phyloP scores from a whole-genome alignment of 1,140 invertebrate genomes.

The Antheraea mylitta region DNA sequence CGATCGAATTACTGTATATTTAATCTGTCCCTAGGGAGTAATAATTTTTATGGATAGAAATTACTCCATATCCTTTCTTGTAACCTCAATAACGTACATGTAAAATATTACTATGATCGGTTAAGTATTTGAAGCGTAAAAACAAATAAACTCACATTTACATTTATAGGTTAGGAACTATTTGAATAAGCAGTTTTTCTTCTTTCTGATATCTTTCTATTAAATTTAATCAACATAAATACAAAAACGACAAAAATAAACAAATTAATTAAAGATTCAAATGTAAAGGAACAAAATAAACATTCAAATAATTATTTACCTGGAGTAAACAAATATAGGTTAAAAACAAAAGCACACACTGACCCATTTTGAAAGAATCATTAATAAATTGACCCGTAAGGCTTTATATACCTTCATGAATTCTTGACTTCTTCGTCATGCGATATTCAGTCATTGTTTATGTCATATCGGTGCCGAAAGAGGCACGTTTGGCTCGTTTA shows the following conservation, averaged over 20 bases:
- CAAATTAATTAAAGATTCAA: no score
- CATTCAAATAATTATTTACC: conserved; percentile 31
- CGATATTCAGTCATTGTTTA: conserved; percentile 32
- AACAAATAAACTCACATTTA: no score
- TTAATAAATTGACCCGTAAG: conserved; percentile 23
- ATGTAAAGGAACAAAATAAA: background rate
- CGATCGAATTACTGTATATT: no score
- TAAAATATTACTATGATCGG: no score
- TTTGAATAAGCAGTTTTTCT: no score
- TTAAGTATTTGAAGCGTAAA: no score
- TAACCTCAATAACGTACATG: no score
- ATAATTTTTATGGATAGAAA: no score
- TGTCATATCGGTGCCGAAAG: conserved; percentile 28
- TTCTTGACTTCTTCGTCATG: conserved; percentile 28
- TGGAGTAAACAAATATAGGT: conserved; percentile 34
- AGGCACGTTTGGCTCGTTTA: conserved; percentile 48
- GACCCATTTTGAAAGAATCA: conserved; percentile 39
- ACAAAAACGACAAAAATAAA: no score
- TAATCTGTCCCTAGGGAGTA: no score
- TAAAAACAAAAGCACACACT: conserved; percentile 26
- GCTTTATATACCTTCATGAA: conserved; percentile 41
- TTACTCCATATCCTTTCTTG: no score
- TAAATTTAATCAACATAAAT: background rate
- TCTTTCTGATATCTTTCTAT: background rate
- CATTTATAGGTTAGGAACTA: no score